phyloP scores from a whole-genome alignment of 2,797 vertebrate genomes.

The Scleropages formosus region DNA sequence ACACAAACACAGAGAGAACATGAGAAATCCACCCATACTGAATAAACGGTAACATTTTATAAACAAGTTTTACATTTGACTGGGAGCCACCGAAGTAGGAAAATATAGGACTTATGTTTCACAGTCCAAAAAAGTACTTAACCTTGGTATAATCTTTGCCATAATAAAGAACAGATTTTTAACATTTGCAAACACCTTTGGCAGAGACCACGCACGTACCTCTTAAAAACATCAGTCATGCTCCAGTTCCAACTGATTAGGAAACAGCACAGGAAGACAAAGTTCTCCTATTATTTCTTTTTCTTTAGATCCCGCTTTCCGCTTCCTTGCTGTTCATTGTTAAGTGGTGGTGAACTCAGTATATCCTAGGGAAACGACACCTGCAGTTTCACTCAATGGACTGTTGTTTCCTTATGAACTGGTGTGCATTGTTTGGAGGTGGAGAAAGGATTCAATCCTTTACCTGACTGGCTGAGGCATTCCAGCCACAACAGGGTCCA shows the following conservation, averaged over 20 bases:
- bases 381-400: slow-evolving; percentile 83
- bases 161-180: no score
- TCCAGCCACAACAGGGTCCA: slow-evolving; percentile 75
- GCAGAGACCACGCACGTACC: no score
- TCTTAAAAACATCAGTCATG: no score
- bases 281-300: slow-evolving; percentile 80
- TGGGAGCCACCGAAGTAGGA: no score
- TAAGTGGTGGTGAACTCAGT: neutral
- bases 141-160: no score
- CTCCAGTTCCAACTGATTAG: no score
- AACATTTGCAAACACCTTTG: no score
- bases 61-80: no score
- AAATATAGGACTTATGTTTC: no score
- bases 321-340: slow-evolving; percentile 53
- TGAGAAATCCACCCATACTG: no score
- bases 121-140: no score
- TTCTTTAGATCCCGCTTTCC: slow-evolving; percentile 74
- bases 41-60: no score
- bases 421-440: slow-evolving; percentile 72
- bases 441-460: slow-evolving; percentile 78
- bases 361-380: slow-evolving; percentile 68
- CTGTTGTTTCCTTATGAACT: slow-evolving; percentile 76
- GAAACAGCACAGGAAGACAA: slow-evolving; percentile 68
- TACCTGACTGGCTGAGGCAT: slow-evolving; percentile 84
- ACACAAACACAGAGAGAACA: neutral